Base-by-base conservation (phyloP, 2,888 invertebrate genomes). In the Incurvaria masculella region DNA sequence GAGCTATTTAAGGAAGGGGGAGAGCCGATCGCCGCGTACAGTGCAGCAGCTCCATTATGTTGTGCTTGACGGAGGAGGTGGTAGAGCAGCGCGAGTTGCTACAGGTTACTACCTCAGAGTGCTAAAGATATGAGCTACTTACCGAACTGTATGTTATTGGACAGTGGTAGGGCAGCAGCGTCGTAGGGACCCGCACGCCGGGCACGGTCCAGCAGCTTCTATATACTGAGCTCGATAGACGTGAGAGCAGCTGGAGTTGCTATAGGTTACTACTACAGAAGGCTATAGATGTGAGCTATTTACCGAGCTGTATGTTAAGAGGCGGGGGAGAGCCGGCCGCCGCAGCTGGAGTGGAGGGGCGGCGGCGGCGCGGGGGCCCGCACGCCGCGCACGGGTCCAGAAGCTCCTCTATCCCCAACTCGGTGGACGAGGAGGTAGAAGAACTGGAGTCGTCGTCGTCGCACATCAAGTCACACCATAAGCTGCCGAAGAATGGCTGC, bases 401-500 rank as follows among this genome's bases (percentile, higher is more conserved):
- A 16, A 57, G 45, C 14, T 51, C 53, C 20, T 54, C 53, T 2
- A 52, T 21, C 2, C 56, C 48, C 11, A 55, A 55, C 26, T 58
- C 56, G 21, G 52, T 53, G 1, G 59, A 52, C 2, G 62, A 55
- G 23, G 53, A 49, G 1, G 53, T 23, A 6, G 50, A 50, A 21
- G 58, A 59, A 3, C 65, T 63, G 11, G 63, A 58, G 21, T 66
- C 64, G 23, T 68, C 66, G 20, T 63, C 64, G 18, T 57, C 62
- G 47, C 72, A 76, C 1, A 69, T 50, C 2, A 63, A 18, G 19
- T 65, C 64, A 52, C 72, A 73, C 51, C 54, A 60, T 2, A 65
- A 44, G 2, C 50, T 44, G 2, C 60, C 61, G 40, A 71, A 64
- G 16, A 68, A 56, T 2, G 73, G 73, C 73, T 73, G 58, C 2